These are phyloP conservation scores for Conistra vaccinii DNA, from an alignment of 2,888 invertebrate species.

Conservation along the genomic window DNA sequence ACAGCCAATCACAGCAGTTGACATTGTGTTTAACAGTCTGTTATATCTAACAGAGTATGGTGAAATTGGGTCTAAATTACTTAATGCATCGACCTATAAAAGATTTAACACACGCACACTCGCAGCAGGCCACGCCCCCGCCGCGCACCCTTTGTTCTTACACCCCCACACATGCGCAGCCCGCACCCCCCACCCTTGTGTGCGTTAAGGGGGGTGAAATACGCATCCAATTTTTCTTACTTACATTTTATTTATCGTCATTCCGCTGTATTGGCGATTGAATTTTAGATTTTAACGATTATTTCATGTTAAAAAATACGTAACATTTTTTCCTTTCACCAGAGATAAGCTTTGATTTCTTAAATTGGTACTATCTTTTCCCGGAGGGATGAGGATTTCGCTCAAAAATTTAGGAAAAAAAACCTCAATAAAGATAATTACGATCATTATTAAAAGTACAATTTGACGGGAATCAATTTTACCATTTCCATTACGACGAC, in stretches of 20 bases:
- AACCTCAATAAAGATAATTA: conserved; percentile 84
- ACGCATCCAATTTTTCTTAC: conserved; percentile 84
- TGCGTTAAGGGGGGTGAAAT: conserved; percentile 81
- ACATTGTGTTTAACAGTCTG: too few species aligned
- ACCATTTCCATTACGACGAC: conserved; percentile 85
- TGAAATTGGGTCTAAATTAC: too few species aligned
- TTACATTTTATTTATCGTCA: conserved; percentile 80
- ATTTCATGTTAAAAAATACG: conserved; percentile 73
- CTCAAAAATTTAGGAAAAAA: conserved; percentile 60
- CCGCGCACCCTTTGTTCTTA: conserved; percentile 81
- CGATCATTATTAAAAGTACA: conserved; percentile 85
- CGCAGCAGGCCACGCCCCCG: conserved; percentile 78
- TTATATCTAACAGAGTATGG: too few species aligned
- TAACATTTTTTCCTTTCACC: conserved; percentile 39
- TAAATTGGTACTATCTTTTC: conserved; percentile 64
- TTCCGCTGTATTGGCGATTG: conserved; percentile 71
- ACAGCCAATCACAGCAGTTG: too few species aligned
- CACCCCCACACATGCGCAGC: conserved; percentile 81
- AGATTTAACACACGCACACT: conserved; percentile 87
- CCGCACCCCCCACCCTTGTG: conserved; percentile 64
- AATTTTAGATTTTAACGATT: conserved; percentile 74
- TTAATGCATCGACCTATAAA: conserved; percentile 90
- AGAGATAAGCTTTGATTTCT: conserved; percentile 64
- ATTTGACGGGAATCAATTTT: conserved; percentile 87
- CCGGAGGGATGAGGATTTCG: conserved; percentile 53